Conservation (phyloP, 2,797 vertebrate species). For the Clarias platycephalus region DNA sequence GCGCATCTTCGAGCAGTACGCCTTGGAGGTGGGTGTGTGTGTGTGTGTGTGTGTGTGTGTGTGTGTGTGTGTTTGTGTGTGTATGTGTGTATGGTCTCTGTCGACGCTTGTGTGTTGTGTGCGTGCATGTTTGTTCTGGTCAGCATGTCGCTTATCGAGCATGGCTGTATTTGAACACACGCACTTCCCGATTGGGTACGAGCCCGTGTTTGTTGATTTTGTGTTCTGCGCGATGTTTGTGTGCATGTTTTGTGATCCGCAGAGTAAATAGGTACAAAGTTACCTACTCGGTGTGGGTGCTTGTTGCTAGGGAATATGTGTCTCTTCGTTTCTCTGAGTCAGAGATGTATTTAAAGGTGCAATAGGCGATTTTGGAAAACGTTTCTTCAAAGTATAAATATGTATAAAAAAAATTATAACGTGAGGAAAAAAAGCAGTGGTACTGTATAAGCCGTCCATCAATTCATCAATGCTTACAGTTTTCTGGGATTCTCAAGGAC, state of each 20-base stretch:
- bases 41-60: too few species aligned
- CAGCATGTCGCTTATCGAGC: constrained; percentile 25
- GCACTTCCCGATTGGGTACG: not conserved
- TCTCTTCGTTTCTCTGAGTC: not conserved
- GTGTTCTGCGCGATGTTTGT: not conserved
- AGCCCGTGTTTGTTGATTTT: constrained; percentile 11
- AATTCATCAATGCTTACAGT: too few species aligned
- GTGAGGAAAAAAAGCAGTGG: not conserved
- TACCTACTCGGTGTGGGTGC: constrained; percentile 14
- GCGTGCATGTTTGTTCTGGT: not conserved
- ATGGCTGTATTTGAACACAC: constrained; percentile 42
- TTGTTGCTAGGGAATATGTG: constrained; percentile 5
- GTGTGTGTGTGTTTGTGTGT: not conserved
- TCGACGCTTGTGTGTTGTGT: not conserved
- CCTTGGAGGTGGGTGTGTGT: constrained; percentile 69
- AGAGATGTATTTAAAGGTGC: constrained; percentile 9
- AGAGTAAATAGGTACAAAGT: constrained; percentile 2
- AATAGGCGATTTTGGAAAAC: not conserved
- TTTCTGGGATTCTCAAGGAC: too few species aligned
- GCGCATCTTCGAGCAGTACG: constrained; percentile 95
- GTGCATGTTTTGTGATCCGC: constrained; percentile 4
- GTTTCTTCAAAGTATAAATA: not conserved
- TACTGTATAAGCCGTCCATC: not conserved
- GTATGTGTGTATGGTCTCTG: too few species aligned
- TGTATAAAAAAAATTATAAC: too few species aligned